Percentiles rank a stretch among this genome's conserved stretches.
phyloP scores from a whole-genome alignment of 2,113 vertebrate species.

The Taxidea taxus region DNA sequence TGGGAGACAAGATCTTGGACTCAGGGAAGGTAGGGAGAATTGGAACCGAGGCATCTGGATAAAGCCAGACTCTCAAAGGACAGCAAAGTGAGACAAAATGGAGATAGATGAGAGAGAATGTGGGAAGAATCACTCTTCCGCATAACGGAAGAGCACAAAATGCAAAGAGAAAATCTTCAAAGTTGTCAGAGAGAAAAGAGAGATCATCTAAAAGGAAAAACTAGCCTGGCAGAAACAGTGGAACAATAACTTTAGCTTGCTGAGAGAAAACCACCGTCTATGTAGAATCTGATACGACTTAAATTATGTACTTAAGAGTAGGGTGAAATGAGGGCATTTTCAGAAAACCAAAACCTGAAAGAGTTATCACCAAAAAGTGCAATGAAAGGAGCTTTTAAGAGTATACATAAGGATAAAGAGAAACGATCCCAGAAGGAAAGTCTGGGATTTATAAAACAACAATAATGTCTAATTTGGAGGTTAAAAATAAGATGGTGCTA shows the following conservation, averaged over 20 bases:
- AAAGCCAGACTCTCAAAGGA: background rate
- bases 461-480: constrained; percentile 11
- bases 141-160: background rate
- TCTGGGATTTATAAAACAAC: constrained; percentile 30
- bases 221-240: background rate
- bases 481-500: constrained; percentile 24
- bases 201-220: constrained; percentile 16
- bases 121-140: background rate
- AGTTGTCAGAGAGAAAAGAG: constrained; percentile 11
- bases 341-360: constrained; percentile 14
- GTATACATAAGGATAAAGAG: constrained; percentile 22
- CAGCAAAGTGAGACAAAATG: background rate
- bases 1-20: background rate
- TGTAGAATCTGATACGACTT: background rate
- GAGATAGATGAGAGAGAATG: background rate
- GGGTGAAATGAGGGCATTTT: constrained; percentile 24
- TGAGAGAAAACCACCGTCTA: constrained; percentile 32
- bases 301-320: constrained; percentile 31
- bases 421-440: constrained; percentile 21
- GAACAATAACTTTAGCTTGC: constrained; percentile 23
- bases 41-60: background rate
- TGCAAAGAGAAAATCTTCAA: constrained; percentile 15
- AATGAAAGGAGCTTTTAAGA: background rate
- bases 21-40: background rate
- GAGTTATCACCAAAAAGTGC: background rate